Conservation (phyloP, 2,888 invertebrate genomes). For the Campoletis raptor region DNA sequence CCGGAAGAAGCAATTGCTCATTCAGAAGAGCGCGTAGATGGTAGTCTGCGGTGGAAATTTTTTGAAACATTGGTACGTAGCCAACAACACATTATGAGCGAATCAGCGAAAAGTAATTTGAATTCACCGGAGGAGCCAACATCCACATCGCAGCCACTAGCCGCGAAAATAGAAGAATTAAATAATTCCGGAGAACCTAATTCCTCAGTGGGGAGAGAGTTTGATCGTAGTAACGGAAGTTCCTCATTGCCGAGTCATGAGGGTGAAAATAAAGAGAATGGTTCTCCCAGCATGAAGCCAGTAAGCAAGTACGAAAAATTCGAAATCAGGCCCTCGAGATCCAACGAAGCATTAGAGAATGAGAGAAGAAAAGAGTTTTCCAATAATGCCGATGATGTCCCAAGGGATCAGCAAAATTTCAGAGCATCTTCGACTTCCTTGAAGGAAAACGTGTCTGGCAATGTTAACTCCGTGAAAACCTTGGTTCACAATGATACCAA, state of each 20-base stretch:
- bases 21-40: conserved; percentile 16
- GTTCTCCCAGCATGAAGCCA: neutral
- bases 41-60: conserved; percentile 15
- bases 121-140: conserved; percentile 9
- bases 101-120: conserved; percentile 24
- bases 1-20: conserved; percentile 26
- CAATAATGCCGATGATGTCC: conserved; percentile 39
- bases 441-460: conserved; percentile 10
- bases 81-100: conserved; percentile 41
- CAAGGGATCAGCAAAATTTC: conserved; percentile 37
- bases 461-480: conserved; percentile 31
- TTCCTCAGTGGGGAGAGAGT: neutral
- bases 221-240: conserved; percentile 19
- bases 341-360: conserved; percentile 5
- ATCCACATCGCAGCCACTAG: neutral
- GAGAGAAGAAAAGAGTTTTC: conserved; percentile 33
- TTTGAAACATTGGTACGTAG: conserved; percentile 23
- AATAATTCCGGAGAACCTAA: neutral
- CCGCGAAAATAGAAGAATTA: conserved; percentile 28
- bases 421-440: conserved; percentile 6
- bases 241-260: neutral
- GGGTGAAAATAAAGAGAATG: neutral
- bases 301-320: conserved; percentile 18
- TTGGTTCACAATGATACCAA: conserved; percentile 11
- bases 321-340: conserved; percentile 1